Evolutionary conservation across 2,113 vertebrate species (phyloP).

Genomic region (Myocastor coypus): DNA sequence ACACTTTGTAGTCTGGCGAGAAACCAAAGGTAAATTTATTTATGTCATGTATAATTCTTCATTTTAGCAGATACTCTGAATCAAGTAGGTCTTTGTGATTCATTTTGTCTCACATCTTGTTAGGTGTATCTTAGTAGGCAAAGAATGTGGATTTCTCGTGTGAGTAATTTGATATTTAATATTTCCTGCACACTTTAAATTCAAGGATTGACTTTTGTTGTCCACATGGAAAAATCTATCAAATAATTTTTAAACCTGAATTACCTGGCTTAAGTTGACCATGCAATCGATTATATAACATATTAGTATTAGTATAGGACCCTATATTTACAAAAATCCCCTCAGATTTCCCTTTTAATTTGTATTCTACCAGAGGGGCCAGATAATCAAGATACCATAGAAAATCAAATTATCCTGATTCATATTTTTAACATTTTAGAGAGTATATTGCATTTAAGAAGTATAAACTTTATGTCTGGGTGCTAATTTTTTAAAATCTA

Average conservation of each 20-base stretch:
- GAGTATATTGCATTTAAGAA: not conserved
- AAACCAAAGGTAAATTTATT: constrained; percentile 26
- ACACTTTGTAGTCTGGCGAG: not conserved
- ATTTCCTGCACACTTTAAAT: constrained; percentile 24
- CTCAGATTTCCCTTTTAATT: not conserved
- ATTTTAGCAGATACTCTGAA: constrained; percentile 30
- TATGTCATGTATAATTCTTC: not conserved
- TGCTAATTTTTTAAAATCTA: not conserved
- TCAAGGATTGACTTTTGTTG: not conserved
- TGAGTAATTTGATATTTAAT: not conserved
- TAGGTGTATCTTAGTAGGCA: not conserved
- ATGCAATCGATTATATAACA: not conserved
- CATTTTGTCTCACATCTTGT: not conserved
- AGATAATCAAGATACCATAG: not conserved
- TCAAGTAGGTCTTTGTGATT: not conserved
- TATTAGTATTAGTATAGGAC: not conserved
- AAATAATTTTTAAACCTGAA: not conserved
- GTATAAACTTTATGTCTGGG: not conserved
- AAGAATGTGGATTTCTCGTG: not conserved
- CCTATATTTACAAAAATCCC: not conserved
- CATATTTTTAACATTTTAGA: not conserved
- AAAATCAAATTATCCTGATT: not conserved
- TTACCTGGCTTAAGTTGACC: not conserved
- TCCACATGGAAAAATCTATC: not conserved
- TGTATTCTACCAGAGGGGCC: not conserved